Evolutionary conservation across 1,140 invertebrate genomes (phyloP).

Genomic region (Phymorhynchus buccinoides): DNA sequence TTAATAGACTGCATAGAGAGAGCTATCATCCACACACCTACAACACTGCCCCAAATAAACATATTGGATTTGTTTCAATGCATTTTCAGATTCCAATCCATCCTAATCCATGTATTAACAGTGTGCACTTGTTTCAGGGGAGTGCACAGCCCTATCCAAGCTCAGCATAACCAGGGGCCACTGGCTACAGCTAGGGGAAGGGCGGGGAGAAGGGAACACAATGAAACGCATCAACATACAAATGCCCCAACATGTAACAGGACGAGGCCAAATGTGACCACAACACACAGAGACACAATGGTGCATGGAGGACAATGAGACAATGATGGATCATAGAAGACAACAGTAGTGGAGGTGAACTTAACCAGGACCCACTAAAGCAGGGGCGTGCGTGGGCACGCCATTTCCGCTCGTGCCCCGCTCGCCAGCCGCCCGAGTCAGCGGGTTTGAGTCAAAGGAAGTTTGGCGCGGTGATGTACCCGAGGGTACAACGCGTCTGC

Average conservation of each 20-base stretch:
- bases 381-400: constrained; percentile 25
- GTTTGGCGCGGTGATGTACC: too few species aligned
- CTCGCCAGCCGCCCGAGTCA: constrained; percentile 21
- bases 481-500: constrained; percentile 22
- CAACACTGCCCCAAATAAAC: neutral
- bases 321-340: neutral
- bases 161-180: neutral
- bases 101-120: too few species aligned
- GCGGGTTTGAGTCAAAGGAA: constrained; percentile 25
- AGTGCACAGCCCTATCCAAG: too few species aligned
- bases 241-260: neutral
- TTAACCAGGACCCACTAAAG: constrained; percentile 48
- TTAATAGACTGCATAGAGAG: constrained; percentile 1
- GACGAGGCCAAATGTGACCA: neutral
- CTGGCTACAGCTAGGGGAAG: neutral
- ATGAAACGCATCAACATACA: neutral
- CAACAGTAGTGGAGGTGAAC: constrained; percentile 37
- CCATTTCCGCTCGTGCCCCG: constrained; percentile 33
- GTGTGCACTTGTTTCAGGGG: too few species aligned
- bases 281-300: neutral
- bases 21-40: constrained; percentile 18
- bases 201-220: neutral
- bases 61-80: too few species aligned
- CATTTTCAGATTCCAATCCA: too few species aligned
- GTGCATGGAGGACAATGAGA: neutral